These are phyloP conservation scores for Drosophila barbarae DNA, from an alignment of 2,888 invertebrate species.

Conservation along the genomic window DNA sequence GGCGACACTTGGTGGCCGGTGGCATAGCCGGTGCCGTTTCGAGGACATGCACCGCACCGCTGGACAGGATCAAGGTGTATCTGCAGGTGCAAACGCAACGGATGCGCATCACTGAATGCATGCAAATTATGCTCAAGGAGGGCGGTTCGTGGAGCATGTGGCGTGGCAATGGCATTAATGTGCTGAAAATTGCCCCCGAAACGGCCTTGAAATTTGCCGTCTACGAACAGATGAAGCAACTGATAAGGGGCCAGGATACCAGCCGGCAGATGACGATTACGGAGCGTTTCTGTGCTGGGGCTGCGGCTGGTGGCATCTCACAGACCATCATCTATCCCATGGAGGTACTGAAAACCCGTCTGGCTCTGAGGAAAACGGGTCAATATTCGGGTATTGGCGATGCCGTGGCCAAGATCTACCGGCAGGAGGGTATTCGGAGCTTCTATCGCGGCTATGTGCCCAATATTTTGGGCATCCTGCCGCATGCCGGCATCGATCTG, in stretches of 20 bases:
- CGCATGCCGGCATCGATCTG: slow-evolving; percentile 99
- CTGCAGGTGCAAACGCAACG: slow-evolving; percentile 95
- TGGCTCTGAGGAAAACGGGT: slow-evolving; percentile 97
- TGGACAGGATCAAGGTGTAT: slow-evolving; percentile 98
- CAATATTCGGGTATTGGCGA: slow-evolving; percentile 93
- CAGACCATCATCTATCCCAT: slow-evolving; percentile 98
- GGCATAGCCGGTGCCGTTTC: slow-evolving; percentile 98
- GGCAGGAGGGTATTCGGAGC: slow-evolving; percentile 89
- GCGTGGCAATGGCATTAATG: slow-evolving; percentile 99
- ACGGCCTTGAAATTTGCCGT: slow-evolving; percentile 98
- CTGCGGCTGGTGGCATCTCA: slow-evolving; percentile 95
- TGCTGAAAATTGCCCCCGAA: slow-evolving; percentile 99
- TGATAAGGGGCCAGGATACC: slow-evolving; percentile 89
- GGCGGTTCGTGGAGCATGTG: slow-evolving; percentile 95
- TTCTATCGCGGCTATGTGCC: slow-evolving; percentile 99
- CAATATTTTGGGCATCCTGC: slow-evolving; percentile 97
- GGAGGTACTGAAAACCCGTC: slow-evolving; percentile 97
- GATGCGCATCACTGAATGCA: slow-evolving; percentile 88
- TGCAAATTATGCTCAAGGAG: slow-evolving; percentile 92
- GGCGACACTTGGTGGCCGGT: slow-evolving; percentile 98
- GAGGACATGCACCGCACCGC: slow-evolving; percentile 96
- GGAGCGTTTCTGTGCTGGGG: slow-evolving; percentile 96
- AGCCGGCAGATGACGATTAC: slow-evolving; percentile 88
- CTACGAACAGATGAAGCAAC: slow-evolving; percentile 95
- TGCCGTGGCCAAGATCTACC: slow-evolving; percentile 93